Percentiles rank a stretch among this genome's conserved stretches.
Conservation (phyloP, 2,888 invertebrate genomes). For the Ametastegia equiseti region DNA sequence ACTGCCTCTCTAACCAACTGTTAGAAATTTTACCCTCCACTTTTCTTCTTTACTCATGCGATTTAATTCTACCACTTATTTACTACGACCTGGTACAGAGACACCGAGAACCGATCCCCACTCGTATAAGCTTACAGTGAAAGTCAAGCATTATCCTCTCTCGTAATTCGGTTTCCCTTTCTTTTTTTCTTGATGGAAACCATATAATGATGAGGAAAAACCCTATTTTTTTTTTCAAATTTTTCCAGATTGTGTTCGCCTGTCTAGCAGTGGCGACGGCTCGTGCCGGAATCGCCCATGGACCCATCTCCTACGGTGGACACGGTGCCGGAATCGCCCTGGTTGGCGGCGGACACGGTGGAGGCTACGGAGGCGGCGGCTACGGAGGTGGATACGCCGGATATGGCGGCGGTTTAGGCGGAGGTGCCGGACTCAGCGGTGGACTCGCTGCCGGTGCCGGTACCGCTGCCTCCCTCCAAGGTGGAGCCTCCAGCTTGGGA, state of each 20-base stretch:
- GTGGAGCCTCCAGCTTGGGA: slow-evolving; percentile 74
- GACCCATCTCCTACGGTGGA: slow-evolving; percentile 64
- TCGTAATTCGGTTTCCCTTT: not conserved
- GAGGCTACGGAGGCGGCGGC: slow-evolving; percentile 60
- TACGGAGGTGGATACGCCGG: slow-evolving; percentile 60
- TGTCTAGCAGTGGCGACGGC: slow-evolving; percentile 75
- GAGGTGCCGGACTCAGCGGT: slow-evolving; percentile 69
- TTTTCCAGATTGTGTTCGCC: slow-evolving; percentile 73
- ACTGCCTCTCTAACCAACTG: not conserved
- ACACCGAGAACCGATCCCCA: not conserved
- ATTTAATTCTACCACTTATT: not conserved
- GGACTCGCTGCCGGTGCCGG: slow-evolving; percentile 74
- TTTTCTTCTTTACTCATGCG: not conserved
- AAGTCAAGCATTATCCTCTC: slow-evolving; percentile 19
- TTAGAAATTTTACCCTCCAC: not conserved
- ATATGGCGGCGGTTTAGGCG: slow-evolving; percentile 58
- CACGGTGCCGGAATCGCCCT: slow-evolving; percentile 54
- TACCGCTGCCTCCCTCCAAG: slow-evolving; percentile 73
- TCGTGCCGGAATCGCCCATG: slow-evolving; percentile 73
- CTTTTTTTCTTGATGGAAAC: not conserved
- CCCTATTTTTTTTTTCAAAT: not conserved
- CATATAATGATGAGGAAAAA: not conserved
- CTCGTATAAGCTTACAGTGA: slow-evolving; percentile 6
- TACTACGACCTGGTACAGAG: not conserved
- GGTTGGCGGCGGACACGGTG: slow-evolving; percentile 50